Percentiles rank a stretch among this genome's conserved stretches.
These are phyloP conservation scores for Eristalinus sepulchralis DNA, from an alignment of 2,888 invertebrate species.

Conservation along the genomic window DNA sequence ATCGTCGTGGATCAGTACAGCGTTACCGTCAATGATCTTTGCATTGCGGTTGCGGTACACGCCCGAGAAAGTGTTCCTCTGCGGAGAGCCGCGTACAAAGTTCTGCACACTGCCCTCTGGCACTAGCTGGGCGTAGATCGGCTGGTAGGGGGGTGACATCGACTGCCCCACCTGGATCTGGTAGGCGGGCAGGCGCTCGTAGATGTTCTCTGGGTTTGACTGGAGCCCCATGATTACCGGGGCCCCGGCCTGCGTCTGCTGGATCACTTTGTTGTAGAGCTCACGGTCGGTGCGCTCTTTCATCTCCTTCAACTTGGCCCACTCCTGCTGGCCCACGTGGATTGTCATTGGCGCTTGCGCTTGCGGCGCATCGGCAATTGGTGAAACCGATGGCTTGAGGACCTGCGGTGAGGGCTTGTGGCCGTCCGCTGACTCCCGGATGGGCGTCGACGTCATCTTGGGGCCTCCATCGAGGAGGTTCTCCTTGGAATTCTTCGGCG, in stretches of 20 bases:
- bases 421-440: slow-evolving; percentile 52
- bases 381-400: slow-evolving; percentile 41
- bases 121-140: slow-evolving; percentile 65
- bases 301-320: slow-evolving; percentile 78
- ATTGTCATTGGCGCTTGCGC: slow-evolving; percentile 28
- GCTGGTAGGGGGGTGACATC: slow-evolving; percentile 57
- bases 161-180: slow-evolving; percentile 63
- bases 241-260: slow-evolving; percentile 73
- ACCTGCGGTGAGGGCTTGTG: slow-evolving; percentile 43
- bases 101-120: slow-evolving; percentile 66
- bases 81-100: slow-evolving; percentile 77
- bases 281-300: slow-evolving; percentile 79
- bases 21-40: slow-evolving; percentile 75
- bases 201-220: slow-evolving; percentile 76
- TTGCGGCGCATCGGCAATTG: slow-evolving; percentile 53
- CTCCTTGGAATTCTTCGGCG: slow-evolving; percentile 73
- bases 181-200: slow-evolving; percentile 75
- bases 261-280: slow-evolving; percentile 77
- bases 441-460: slow-evolving; percentile 75
- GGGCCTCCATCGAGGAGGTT: slow-evolving; percentile 73
- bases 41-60: slow-evolving; percentile 76
- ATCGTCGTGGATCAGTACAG: slow-evolving; percentile 65
- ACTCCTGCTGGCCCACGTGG: slow-evolving; percentile 76
- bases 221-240: slow-evolving; percentile 9
- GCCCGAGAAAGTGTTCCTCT: slow-evolving; percentile 79